These are phyloP conservation scores for Holothuria scabra DNA, from an alignment of 53 echinoderm and acorn worm genomes.

Conservation along the genomic window DNA sequence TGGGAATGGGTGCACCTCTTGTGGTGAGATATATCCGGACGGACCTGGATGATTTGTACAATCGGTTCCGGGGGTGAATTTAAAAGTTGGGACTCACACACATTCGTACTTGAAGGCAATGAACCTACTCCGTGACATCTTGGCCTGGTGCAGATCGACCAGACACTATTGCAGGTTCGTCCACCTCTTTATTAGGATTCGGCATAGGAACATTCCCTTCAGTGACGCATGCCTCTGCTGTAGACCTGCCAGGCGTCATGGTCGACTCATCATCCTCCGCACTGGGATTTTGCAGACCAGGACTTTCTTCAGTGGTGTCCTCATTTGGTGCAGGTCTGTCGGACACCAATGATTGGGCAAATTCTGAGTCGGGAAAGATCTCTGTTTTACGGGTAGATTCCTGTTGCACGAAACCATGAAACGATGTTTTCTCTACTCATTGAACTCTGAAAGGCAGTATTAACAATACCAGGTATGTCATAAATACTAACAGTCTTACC, in stretches of 20 bases:
- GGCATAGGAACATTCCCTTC: too few species aligned
- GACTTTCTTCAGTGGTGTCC: too few species aligned
- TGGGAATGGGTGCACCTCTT: background rate
- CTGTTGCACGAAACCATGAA: background rate
- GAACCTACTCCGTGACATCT: background rate
- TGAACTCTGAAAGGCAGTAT: background rate
- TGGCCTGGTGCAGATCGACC: background rate
- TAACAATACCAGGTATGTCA: conserved; percentile 12
- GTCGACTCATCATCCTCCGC: background rate
- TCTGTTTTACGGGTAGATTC: conserved; percentile 24
- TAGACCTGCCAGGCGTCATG: too few species aligned
- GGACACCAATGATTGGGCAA: background rate
- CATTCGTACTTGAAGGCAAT: background rate
- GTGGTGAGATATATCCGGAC: too few species aligned
- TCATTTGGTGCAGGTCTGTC: conserved; percentile 18
- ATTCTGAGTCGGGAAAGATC: conserved; percentile 10
- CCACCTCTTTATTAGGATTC: background rate
- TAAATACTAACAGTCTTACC: too few species aligned
- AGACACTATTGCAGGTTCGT: background rate
- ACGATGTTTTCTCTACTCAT: conserved; percentile 9
- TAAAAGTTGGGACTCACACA: too few species aligned
- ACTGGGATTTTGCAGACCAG: background rate
- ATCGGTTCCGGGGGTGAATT: too few species aligned
- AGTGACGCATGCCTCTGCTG: too few species aligned
- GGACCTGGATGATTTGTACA: too few species aligned